phyloP scores from a whole-genome alignment of 2,888 invertebrate genomes.

The Agapostemon virescens region DNA sequence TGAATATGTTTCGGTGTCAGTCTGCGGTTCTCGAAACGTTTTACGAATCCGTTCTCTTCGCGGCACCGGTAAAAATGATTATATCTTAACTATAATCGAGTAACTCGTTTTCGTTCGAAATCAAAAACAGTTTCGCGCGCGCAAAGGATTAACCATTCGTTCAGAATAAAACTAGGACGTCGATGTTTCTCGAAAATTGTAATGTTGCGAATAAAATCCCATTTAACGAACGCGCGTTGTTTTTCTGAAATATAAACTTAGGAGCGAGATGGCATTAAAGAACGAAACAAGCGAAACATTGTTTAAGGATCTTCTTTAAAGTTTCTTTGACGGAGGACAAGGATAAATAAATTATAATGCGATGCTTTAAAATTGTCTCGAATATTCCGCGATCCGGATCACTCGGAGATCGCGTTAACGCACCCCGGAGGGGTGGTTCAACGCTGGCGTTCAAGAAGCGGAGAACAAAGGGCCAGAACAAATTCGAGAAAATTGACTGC shows the following conservation, averaged over 20 bases:
- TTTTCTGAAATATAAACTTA: too few relatives aligned
- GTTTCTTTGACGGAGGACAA: not conserved
- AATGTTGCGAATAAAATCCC: not conserved
- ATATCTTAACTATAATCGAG: too few relatives aligned
- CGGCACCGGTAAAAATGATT: not conserved
- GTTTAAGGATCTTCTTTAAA: too few relatives aligned
- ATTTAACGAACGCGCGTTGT: not conserved
- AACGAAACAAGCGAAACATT: too few relatives aligned
- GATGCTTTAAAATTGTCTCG: not conserved
- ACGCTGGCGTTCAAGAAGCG: not conserved
- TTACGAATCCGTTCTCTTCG: too few relatives aligned
- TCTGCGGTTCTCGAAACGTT: too few relatives aligned
- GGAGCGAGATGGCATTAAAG: too few relatives aligned
- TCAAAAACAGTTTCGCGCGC: too few relatives aligned
- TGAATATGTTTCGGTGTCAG: too few relatives aligned
- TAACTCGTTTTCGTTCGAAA: too few relatives aligned
- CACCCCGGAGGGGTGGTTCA: not conserved
- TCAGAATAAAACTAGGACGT: too few relatives aligned
- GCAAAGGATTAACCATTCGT: too few relatives aligned
- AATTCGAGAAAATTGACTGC: conserved; percentile 16
- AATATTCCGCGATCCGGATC: not conserved
- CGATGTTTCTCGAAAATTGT: not conserved
- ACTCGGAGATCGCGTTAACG: not conserved
- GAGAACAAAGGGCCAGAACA: conserved; percentile 8
- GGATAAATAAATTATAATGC: not conserved